Evolutionary conservation across 2,888 invertebrate species (phyloP), one percentile per base, ranked within the genome.

Genomic region (Pasiphila rectangulata): DNA sequence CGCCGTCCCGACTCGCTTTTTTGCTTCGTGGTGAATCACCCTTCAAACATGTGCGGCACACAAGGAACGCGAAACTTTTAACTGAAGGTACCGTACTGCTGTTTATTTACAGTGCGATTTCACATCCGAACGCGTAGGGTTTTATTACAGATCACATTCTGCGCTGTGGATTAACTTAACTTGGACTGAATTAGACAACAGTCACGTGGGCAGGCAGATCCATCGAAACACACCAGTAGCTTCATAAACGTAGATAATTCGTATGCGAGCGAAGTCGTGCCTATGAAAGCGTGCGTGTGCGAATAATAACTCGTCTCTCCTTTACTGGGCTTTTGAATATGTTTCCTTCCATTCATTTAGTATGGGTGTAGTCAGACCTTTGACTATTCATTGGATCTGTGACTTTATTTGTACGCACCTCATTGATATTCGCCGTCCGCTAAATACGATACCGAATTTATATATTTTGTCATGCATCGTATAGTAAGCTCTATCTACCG

Each of bases 21-120:
- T 83, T 83, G 78, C 75, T 76, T 69, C 70, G 61, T 69, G 67
- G 75, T 85, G 85, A 86, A 70, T 86, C 85, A 85, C 75, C 75
- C 52, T 63, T 63, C 60, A 66, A 70, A 82, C 85, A 83, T 82
- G 78, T 84, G 82, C 72, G 74, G 58, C 62, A 63, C 68, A 69
- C 65, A 72, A 76, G 72, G 70, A 75, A 67, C 65, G 67, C 66
- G 61, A 72, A 61, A 64, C 62, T 57, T n/a, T 43, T 45, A 58
- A 64, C 63, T 56, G 50, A 53, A 52, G 51, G 58, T 58, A 44
- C 61, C 58, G 58, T 58, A 44, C 61, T 59, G 61, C 63, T 51
- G 39, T 52, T 42, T 52, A 34, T 51, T 55, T 51, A 58, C 54
- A 35, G 27, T 45, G 51, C 46, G 46, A 55, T 51, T 53, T 54